Conservation (phyloP, 2,797 vertebrate species). For the Brachymystax lenok region DNA sequence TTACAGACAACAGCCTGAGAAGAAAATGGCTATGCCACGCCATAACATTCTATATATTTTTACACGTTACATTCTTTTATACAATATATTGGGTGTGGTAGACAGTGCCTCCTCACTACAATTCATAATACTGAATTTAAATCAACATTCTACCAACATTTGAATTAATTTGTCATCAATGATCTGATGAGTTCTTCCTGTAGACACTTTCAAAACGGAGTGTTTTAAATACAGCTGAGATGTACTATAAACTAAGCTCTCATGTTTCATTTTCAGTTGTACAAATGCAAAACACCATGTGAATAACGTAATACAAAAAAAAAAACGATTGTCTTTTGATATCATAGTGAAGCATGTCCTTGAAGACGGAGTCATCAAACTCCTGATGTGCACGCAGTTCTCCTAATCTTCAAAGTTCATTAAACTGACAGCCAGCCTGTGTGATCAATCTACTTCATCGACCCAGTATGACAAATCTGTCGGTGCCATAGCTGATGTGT, state of each 20-base stretch:
- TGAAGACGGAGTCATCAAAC: not conserved
- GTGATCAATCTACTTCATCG: not conserved
- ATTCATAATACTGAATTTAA: conserved; percentile 3
- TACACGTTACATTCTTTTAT: conserved; percentile 18
- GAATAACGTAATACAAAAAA: not conserved
- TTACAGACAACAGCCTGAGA: conserved; percentile 8
- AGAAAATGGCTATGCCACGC: not conserved
- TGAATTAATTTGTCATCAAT: not conserved
- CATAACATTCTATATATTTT: conserved; percentile 6
- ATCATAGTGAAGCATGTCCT: not conserved
- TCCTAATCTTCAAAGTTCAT: not conserved
- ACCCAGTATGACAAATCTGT: not conserved
- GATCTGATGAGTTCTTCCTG: not conserved
- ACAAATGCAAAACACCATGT: not conserved
- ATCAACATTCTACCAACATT: conserved; percentile 1
- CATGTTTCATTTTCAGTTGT: not conserved
- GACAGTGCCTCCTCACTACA: not conserved
- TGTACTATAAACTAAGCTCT: not conserved
- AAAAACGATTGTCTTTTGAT: not conserved
- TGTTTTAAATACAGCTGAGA: not conserved
- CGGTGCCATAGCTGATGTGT: not conserved
- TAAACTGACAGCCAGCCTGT: not conserved
- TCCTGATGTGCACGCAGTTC: not conserved
- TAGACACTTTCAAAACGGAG: not conserved
- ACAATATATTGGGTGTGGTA: conserved; percentile 44